Conservation (phyloP, 2,113 vertebrate species). For the Ptyas mucosa region DNA sequence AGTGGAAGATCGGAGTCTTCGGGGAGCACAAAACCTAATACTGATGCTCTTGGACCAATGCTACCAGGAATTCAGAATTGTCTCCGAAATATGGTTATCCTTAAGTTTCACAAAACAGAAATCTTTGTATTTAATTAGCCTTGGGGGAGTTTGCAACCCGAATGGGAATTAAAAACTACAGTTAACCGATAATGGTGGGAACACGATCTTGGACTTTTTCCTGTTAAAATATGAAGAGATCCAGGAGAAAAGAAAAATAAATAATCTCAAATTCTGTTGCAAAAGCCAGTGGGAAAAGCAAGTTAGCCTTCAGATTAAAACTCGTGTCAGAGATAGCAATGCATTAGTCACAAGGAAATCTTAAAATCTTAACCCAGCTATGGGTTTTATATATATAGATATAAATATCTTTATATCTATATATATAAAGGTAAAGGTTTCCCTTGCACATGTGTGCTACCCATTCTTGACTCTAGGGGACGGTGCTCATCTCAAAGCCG, state of each 20-base stretch:
- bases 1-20: not conserved
- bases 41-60: not conserved
- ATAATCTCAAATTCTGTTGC: not conserved
- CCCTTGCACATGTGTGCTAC: no score
- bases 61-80: not conserved
- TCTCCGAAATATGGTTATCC: not conserved
- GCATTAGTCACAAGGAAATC: not conserved
- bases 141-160: not conserved
- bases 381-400: not conserved
- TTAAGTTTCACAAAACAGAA: not conserved
- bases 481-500: no score
- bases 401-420: no score
- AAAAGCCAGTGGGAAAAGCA: not conserved
- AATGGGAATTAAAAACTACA: not conserved
- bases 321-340: not conserved
- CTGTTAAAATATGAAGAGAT: not conserved
- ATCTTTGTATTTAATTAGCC: not conserved
- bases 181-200: conserved; percentile 26
- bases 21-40: not conserved
- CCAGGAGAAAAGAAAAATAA: not conserved
- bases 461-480: no score
- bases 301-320: not conserved
- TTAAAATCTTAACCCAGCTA: not conserved
- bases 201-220: conserved; percentile 48
- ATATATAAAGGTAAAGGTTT: no score